phyloP scores from a whole-genome alignment of 1,140 invertebrate species.

The Argopecten irradians region DNA sequence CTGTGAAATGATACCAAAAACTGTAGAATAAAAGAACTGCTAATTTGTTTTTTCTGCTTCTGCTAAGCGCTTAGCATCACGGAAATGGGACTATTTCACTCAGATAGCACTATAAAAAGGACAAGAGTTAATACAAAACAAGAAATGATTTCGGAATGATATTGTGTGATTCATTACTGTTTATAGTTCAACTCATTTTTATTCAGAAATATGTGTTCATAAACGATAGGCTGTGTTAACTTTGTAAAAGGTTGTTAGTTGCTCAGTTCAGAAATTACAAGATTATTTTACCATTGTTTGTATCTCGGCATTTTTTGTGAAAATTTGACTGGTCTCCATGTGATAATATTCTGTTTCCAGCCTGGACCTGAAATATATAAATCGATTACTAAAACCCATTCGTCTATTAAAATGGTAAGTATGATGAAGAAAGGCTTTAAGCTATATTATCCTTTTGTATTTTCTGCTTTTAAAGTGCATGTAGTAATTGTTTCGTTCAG shows the following conservation, averaged over 20 bases:
- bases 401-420: neutral
- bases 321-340: neutral
- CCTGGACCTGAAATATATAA: neutral
- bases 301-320: slow-evolving; percentile 24
- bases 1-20: slow-evolving; percentile 13
- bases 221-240: too few relatives aligned
- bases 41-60: neutral
- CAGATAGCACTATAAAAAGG: too few relatives aligned
- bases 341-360: slow-evolving; percentile 25
- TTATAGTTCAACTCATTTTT: neutral
- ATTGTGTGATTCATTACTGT: neutral
- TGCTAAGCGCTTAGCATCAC: too few relatives aligned
- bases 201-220: too few relatives aligned
- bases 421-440: neutral
- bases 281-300: slow-evolving; percentile 26
- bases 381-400: neutral
- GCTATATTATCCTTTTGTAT: neutral
- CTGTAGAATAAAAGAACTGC: neutral
- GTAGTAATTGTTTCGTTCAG: neutral
- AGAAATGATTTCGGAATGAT: neutral
- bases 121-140: neutral
- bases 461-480: neutral
- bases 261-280: neutral
- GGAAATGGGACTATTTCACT: too few relatives aligned
- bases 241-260: neutral